These are phyloP conservation scores for Dione vanillae DNA, from an alignment of 2,888 invertebrate species.

Conservation along the genomic window DNA sequence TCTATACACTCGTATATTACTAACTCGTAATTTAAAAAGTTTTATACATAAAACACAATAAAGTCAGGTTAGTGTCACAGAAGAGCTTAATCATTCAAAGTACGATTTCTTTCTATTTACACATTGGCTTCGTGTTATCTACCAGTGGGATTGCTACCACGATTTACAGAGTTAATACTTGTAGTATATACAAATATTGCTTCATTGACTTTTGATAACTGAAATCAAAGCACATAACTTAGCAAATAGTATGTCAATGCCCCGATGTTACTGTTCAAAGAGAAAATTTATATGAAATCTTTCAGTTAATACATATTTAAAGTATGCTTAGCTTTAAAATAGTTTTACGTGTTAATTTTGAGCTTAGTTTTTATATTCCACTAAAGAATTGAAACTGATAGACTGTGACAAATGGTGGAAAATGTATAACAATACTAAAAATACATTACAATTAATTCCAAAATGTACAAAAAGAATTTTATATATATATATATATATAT, in stretches of 20 bases:
- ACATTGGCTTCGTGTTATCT: conserved; percentile 3
- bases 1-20: no score
- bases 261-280: neutral
- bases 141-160: neutral
- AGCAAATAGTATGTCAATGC: neutral
- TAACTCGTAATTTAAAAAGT: neutral
- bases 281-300: neutral
- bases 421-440: no score
- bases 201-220: neutral
- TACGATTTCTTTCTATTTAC: conserved; percentile 3
- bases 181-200: neutral
- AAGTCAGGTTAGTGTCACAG: conserved; percentile 6
- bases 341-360: no score
- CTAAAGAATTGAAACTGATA: no score
- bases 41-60: conserved; percentile 10
- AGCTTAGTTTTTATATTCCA: no score
- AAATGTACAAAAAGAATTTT: no score
- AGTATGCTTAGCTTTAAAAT: no score
- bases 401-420: no score
- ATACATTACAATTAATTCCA: neutral
- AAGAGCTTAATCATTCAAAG: neutral
- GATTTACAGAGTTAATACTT: neutral
- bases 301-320: no score
- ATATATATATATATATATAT: no score
- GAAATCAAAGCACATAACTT: conserved; percentile 1